Conservation (phyloP, 2,888 invertebrate species). For the Noctua comes region DNA sequence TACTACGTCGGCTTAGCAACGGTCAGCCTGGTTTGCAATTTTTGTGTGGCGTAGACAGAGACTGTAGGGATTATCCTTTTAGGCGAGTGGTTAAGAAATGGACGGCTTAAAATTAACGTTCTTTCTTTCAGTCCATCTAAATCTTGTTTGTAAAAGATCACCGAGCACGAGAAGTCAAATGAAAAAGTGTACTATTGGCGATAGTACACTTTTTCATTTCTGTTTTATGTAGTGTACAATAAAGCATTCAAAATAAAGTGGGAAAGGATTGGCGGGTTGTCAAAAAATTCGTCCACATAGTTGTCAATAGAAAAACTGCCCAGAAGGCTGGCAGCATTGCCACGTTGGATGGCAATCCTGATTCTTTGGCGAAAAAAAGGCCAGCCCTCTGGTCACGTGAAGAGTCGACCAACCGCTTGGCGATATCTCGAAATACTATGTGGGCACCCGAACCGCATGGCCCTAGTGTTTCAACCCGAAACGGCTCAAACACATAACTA, state of each 20-base stretch:
- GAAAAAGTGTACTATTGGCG: too few species aligned
- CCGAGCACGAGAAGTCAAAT: not conserved
- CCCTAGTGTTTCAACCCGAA: too few species aligned
- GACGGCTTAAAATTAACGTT: too few species aligned
- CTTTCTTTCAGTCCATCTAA: not conserved
- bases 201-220: not conserved
- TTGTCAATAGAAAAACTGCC: not conserved
- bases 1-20: conserved; percentile 1
- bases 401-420: too few species aligned
- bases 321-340: not conserved
- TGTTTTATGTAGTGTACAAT: not conserved
- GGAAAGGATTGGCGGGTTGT: not conserved
- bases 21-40: not conserved
- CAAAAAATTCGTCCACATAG: not conserved
- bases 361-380: not conserved
- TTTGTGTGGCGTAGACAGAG: not conserved
- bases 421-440: too few species aligned
- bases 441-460: too few species aligned
- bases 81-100: not conserved
- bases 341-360: not conserved
- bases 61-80: not conserved
- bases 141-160: not conserved
- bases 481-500: too few species aligned
- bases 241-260: not conserved
- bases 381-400: too few species aligned